Conservation (phyloP, 2,888 invertebrate species). For the Ypsolopha scabrella region DNA sequence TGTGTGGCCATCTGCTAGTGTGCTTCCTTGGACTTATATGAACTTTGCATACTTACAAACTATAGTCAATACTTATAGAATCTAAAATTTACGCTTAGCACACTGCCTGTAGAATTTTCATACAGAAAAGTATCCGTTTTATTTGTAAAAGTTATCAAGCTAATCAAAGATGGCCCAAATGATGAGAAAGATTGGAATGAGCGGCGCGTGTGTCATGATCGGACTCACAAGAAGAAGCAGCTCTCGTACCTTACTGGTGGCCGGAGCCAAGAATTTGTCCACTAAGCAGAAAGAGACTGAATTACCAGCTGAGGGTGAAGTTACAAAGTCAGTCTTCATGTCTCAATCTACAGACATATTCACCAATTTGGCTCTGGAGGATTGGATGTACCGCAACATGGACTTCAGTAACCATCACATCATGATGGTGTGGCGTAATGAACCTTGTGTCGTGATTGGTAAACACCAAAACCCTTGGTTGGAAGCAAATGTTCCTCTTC, state of each 20-base stretch:
- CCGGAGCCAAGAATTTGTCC: constrained; percentile 28
- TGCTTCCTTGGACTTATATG: constrained; percentile 20
- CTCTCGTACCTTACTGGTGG: constrained; percentile 33
- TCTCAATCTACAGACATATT: constrained; percentile 93
- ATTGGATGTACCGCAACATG: constrained; percentile 93
- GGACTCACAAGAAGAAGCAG: constrained; percentile 49
- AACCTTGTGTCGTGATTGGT: constrained; percentile 95
- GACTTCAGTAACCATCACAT: constrained; percentile 87
- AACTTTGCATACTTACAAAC: constrained; percentile 24
- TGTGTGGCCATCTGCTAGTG: constrained; percentile 21
- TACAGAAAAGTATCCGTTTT: constrained; percentile 63
- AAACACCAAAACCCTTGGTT: constrained; percentile 97
- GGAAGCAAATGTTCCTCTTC: constrained; percentile 83
- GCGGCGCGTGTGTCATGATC: constrained; percentile 45
- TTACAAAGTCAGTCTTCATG: constrained; percentile 89
- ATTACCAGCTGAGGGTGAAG: constrained; percentile 54
- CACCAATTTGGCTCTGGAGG: constrained; percentile 94
- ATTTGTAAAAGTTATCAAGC: constrained; percentile 15
- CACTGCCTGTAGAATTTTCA: constrained; percentile 42
- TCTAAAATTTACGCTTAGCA: constrained; percentile 25
- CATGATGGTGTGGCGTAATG: constrained; percentile 92
- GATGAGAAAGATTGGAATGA: constrained; percentile 48
- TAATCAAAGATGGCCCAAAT: constrained; percentile 53
- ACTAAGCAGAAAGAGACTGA: constrained; percentile 32
- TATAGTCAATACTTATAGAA: constrained; percentile 11